phyloP scores from a whole-genome alignment of 2,888 invertebrate species.

The Drosophila affinis region DNA sequence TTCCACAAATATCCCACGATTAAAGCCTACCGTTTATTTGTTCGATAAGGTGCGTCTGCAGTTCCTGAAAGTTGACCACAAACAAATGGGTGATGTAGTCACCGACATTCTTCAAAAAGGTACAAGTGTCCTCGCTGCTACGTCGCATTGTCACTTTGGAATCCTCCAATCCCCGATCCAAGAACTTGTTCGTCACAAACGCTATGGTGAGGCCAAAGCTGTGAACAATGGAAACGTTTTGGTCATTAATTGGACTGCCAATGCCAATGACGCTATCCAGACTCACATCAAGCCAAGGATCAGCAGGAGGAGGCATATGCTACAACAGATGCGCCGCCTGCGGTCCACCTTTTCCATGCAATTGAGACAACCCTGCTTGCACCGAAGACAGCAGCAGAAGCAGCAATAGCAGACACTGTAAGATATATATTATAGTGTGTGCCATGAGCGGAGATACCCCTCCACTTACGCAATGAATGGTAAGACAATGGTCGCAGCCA shows the following conservation, averaged over 20 bases:
- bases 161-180: constrained; percentile 89
- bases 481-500: constrained; percentile 89
- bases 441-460: no score
- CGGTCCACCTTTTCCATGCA: constrained; percentile 94
- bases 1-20: not conserved
- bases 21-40: constrained; percentile 87
- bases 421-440: not conserved
- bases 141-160: constrained; percentile 86
- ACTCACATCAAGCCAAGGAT: constrained; percentile 86
- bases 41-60: constrained; percentile 87
- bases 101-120: constrained; percentile 89
- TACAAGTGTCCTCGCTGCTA: constrained; percentile 87
- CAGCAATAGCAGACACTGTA: constrained; percentile 84
- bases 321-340: constrained; percentile 90
- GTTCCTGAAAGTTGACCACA: constrained; percentile 89
- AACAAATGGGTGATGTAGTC: constrained; percentile 89
- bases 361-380: constrained; percentile 87
- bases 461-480: constrained; percentile 89
- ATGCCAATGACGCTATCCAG: not conserved
- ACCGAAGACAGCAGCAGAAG: constrained; percentile 95
- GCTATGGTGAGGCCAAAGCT: constrained; percentile 97
- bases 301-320: constrained; percentile 90
- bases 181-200: constrained; percentile 94
- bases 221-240: not conserved
- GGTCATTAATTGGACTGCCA: not conserved